Evolutionary conservation across 2,113 vertebrate genomes (phyloP).

Genomic region (Peromyscus maniculatus): DNA sequence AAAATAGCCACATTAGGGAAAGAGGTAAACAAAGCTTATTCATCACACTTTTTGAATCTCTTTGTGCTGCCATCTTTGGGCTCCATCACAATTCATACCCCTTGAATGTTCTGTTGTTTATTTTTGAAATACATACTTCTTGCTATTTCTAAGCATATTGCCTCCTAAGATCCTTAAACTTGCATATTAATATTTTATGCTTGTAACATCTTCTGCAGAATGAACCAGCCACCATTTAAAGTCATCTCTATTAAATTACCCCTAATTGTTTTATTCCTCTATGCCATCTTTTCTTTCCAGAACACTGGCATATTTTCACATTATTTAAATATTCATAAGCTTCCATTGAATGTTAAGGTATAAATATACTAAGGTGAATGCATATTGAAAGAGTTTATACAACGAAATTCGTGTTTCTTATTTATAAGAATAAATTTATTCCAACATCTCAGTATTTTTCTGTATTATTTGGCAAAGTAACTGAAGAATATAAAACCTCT

Average conservation of each 20-base stretch:
- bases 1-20: not conserved
- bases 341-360: not conserved
- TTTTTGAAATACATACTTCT: not conserved
- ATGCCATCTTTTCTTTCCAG: not conserved
- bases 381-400: not conserved
- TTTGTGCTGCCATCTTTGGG: not conserved
- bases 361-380: not conserved
- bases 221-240: not conserved
- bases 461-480: not conserved
- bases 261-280: not conserved
- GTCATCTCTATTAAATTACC: not conserved
- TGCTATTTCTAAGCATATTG: not conserved
- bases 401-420: not conserved
- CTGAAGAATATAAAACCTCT: not conserved
- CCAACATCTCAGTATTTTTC: not conserved
- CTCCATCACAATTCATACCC: not conserved
- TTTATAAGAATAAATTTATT: not conserved
- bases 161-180: not conserved
- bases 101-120: not conserved
- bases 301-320: not conserved
- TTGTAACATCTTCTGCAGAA: not conserved
- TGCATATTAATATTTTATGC: not conserved
- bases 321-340: constrained; percentile 23
- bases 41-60: not conserved
- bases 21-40: not conserved